Evolutionary conservation across 92 coral and sea anemone genomes (phyloP).

Genomic region (Micromussa lordhowensis): DNA sequence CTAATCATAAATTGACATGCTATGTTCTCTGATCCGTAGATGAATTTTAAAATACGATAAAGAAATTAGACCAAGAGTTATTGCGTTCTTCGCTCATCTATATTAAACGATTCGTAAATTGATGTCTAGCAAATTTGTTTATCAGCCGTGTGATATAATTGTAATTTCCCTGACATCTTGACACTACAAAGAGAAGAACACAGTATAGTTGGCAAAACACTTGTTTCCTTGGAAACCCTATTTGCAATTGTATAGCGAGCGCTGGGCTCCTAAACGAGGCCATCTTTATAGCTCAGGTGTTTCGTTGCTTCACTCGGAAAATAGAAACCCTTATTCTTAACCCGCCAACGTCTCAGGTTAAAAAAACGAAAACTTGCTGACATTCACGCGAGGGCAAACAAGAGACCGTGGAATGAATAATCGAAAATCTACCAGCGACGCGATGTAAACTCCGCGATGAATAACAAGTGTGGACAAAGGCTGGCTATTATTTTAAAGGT

Average conservation of each 20-base stretch:
- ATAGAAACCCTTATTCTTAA: constrained; percentile 7
- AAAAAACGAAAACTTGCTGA: neutral
- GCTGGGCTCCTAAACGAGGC: constrained; percentile 44
- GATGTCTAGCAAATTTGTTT: constrained; percentile 1
- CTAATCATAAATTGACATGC: neutral
- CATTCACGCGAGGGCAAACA: neutral
- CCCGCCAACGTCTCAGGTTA: neutral
- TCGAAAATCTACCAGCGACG: neutral
- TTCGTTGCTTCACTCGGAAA: neutral
- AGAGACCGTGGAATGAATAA: neutral
- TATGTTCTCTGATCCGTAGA: neutral
- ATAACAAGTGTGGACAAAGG: neutral
- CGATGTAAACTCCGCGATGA: constrained; percentile 5
- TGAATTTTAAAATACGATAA: constrained; percentile 18
- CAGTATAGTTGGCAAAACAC: neutral
- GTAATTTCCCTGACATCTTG: constrained; percentile 15
- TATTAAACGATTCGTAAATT: constrained; percentile 24
- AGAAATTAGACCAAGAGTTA: neutral
- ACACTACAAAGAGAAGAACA: neutral
- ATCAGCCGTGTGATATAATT: neutral
- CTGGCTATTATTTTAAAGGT: constrained; percentile 7
- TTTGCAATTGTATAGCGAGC: constrained; percentile 1
- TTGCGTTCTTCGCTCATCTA: neutral
- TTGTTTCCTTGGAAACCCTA: constrained; percentile 33
- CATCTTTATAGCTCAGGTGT: constrained; percentile 18